Base-by-base conservation (phyloP, 2,888 invertebrate species). In the Ichneumon xanthorius region DNA sequence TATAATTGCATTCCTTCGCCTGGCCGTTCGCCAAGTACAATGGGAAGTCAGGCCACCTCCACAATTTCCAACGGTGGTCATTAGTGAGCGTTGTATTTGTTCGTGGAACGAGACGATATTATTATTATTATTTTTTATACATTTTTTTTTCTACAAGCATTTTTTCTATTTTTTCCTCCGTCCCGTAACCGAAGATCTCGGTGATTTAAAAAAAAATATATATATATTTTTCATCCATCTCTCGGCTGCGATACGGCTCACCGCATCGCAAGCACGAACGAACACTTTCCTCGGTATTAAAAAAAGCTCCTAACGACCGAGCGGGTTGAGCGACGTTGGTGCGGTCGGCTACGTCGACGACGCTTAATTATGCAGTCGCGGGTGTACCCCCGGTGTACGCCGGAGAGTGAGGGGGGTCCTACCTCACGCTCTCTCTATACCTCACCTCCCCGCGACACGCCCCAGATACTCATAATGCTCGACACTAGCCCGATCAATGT, bases 401-500 rank as follows among this genome's bases (percentile, higher is more conserved):
- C n/a, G 58, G 58, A 58, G 58, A 58, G 58, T 1, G 63, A 3
- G 58, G 11, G 11, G 76, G 58, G 76, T 67, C 77, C 76, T 50
- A 16, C 70, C 70, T 70, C 70, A 48, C 76, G 33, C 72, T 53
- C 45, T 53, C 58, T 45, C 61, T 82, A 45, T 48, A 58, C 63
- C 63, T 26, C 80, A 67, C 67, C 68, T 58, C 71, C 63, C 50
- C 53, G 40, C 79, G 82, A 80, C 81, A 73, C 85, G 84, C 80
- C 88, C 76, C 82, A 82, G 84, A 87, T 86, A 86, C 87, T 88
- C 87, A 88, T 87, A 89, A 89, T 88, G 87, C 88, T 86, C 89
- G 88, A 88, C 88, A 89, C 87, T 88, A 88, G 85, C 86, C 87
- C 88, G 90, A 90, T 89, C 90, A 90, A 82, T 86, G 87, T 88